phyloP scores from a whole-genome alignment of 2,888 invertebrate genomes.

The Leptinotarsa rubiginosa region DNA sequence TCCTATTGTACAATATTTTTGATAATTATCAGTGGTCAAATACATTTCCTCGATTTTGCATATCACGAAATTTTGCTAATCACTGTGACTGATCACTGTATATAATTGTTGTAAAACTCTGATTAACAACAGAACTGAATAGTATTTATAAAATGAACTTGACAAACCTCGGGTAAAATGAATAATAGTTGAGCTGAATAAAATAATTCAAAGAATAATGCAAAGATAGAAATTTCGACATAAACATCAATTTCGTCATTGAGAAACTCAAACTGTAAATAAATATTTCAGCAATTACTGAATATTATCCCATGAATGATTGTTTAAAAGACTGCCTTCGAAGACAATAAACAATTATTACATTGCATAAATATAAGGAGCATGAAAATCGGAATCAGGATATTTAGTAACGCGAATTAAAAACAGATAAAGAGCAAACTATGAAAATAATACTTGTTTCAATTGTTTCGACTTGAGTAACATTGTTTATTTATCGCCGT shows the following conservation, averaged over 20 bases:
- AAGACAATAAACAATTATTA: conserved; percentile 54
- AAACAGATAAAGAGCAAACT: conserved; percentile 55
- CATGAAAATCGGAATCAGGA: conserved; percentile 53
- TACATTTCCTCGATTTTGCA: too few relatives aligned
- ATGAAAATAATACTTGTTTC: conserved; percentile 41
- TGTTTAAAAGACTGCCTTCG: conserved; percentile 45
- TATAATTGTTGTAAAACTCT: too few relatives aligned
- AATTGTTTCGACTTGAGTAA: conserved; percentile 52
- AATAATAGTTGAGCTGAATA: too few relatives aligned
- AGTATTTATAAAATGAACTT: too few relatives aligned
- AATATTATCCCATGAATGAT: conserved; percentile 46
- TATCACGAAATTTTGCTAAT: too few relatives aligned
- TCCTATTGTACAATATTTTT: too few relatives aligned
- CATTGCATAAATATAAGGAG: conserved; percentile 49
- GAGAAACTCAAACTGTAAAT: conserved; percentile 30
- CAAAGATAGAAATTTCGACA: conserved; percentile 15
- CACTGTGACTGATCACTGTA: too few relatives aligned
- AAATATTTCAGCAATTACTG: conserved; percentile 39
- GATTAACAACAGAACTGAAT: too few relatives aligned
- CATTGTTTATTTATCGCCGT: conserved; percentile 34
- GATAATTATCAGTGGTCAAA: too few relatives aligned
- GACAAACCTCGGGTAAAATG: too few relatives aligned
- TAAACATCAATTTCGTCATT: conserved; percentile 35
- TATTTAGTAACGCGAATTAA: conserved; percentile 59
- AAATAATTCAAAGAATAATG: not conserved